Conservation (phyloP, 2,888 invertebrate species). For the Polietes domitor region DNA sequence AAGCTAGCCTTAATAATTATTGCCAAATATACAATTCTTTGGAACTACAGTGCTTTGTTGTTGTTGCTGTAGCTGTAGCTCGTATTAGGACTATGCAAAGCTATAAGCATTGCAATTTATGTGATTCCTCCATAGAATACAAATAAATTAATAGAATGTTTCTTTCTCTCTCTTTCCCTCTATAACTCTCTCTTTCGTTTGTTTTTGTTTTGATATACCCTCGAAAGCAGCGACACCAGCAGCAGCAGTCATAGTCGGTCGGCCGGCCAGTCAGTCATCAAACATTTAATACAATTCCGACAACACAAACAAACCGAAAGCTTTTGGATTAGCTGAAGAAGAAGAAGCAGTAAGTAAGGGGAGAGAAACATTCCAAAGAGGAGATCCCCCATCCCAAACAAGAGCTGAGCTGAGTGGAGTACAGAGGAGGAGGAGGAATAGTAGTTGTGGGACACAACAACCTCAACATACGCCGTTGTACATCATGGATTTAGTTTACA, state of each 20-base stretch:
- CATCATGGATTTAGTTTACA: constrained; percentile 51
- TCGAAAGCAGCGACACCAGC: no score
- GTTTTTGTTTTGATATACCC: background rate
- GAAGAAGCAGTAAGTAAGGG: background rate
- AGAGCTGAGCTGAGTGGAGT: constrained; percentile 21
- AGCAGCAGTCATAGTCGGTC: no score
- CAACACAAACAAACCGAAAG: background rate
- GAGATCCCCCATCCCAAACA: constrained; percentile 7
- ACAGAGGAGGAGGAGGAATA: background rate
- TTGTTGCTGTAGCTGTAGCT: background rate
- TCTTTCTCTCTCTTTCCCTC: background rate
- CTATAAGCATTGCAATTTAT: background rate
- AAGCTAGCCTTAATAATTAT: no score
- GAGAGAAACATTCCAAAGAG: constrained; percentile 30
- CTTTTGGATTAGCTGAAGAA: background rate
- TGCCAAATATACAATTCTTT: no score
- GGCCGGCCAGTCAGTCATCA: constrained; percentile 5
- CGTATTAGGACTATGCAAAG: background rate
- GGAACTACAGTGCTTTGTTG: no score
- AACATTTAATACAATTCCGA: constrained; percentile 6
- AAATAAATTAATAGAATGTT: background rate
- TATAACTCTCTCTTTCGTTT: background rate
- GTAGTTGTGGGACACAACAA: constrained; percentile 35
- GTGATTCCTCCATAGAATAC: background rate
- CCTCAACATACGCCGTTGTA: constrained; percentile 14